These are phyloP conservation scores for Pantherophis alleghaniensis DNA, from an alignment of 2,797 vertebrate genomes.

Conservation along the genomic window DNA sequence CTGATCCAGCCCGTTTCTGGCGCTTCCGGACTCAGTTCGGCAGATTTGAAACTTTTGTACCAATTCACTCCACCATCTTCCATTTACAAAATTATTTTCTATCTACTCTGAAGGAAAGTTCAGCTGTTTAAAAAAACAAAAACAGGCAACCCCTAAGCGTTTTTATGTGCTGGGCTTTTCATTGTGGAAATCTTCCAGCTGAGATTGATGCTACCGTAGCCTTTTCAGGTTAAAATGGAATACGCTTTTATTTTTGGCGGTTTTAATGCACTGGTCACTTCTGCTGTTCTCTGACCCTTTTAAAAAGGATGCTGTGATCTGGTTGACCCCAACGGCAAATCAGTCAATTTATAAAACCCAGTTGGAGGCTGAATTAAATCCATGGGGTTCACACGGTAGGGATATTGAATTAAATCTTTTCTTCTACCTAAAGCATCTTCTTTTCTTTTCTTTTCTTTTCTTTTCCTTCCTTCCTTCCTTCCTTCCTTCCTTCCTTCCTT, in stretches of 20 bases:
- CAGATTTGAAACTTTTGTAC: neutral
- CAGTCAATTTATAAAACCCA: neutral
- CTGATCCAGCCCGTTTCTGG: neutral
- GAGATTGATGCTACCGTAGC: neutral
- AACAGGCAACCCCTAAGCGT: neutral
- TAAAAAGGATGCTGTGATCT: neutral
- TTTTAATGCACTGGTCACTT: neutral
- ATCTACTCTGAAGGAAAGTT: neutral
- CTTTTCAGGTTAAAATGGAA: neutral
- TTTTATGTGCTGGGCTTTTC: neutral
- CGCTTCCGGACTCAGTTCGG: neutral
- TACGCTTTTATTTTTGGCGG: neutral
- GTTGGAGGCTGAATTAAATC: neutral
- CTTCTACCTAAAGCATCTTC: neutral
- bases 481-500: no score
- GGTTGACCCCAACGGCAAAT: neutral
- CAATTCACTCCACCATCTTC: neutral
- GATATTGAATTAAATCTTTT: neutral
- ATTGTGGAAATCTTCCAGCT: neutral
- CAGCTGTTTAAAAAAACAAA: no score
- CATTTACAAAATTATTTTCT: neutral
- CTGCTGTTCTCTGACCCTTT: neutral
- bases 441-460: fast-evolving
- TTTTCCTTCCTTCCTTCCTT: neutral
- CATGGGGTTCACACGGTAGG: neutral